Conservation (phyloP, 2,888 invertebrate species). For the Dexiosoma caninum region DNA sequence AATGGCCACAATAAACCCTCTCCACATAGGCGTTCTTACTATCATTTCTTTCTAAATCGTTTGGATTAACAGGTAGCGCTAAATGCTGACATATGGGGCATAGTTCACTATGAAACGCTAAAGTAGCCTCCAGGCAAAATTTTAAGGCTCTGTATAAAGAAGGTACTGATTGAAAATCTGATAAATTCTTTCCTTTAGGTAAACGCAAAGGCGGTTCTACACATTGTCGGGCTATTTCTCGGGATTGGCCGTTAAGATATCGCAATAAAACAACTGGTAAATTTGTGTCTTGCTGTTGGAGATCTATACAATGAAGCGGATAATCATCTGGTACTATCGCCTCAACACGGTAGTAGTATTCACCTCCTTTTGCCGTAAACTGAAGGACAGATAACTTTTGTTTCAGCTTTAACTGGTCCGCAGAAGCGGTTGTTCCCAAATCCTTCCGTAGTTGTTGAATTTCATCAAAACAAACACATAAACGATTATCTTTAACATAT, state of each 20-base stretch:
- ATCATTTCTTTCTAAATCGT: constrained; percentile 80
- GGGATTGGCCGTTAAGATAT: constrained; percentile 82
- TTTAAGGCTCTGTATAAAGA: constrained; percentile 81
- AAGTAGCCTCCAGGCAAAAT: constrained; percentile 82
- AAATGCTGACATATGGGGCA: constrained; percentile 82
- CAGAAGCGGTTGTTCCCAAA: constrained; percentile 73
- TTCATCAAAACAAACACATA: constrained; percentile 86
- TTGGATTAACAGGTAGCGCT: constrained; percentile 81
- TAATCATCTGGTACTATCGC: constrained; percentile 83
- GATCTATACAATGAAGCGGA: constrained; percentile 78
- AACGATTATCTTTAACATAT: constrained; percentile 83
- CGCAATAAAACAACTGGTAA: constrained; percentile 82
- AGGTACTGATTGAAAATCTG: constrained; percentile 82
- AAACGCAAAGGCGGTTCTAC: constrained; percentile 83
- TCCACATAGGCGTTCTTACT: constrained; percentile 82
- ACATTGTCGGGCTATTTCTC: constrained; percentile 84
- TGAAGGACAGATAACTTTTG: constrained; percentile 82
- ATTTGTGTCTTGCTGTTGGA: constrained; percentile 82
- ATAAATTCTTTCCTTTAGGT: constrained; percentile 75
- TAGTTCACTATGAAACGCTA: constrained; percentile 81
- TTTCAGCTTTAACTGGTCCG: constrained; percentile 82
- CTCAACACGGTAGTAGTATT: constrained; percentile 82
- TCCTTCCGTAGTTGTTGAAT: constrained; percentile 81
- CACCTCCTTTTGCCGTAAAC: constrained; percentile 80
- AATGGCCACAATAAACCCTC: constrained; percentile 85